Evolutionary conservation across 2,888 invertebrate genomes (phyloP).

Genomic region (Xestia sexstrigata): DNA sequence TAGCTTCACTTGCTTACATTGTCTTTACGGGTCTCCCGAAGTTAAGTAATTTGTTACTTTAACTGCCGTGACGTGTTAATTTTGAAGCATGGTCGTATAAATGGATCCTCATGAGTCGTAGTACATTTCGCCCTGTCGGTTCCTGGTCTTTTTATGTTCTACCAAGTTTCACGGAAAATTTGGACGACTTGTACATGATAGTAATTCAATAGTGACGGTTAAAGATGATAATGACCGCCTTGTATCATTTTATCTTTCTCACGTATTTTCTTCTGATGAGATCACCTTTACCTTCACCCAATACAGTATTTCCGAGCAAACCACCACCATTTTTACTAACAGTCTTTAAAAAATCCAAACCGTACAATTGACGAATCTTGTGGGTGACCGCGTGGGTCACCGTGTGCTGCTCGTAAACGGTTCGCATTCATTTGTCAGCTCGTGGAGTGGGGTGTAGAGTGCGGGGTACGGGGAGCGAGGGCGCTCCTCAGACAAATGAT

Average conservation of each 20-base stretch:
- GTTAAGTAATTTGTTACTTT: too few relatives aligned
- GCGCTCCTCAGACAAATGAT: constrained; percentile 60
- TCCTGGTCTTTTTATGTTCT: too few relatives aligned
- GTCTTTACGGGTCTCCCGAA: neutral
- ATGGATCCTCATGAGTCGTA: too few relatives aligned
- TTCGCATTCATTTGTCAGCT: constrained; percentile 25
- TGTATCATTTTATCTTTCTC: too few relatives aligned
- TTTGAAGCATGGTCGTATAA: too few relatives aligned
- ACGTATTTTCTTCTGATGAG: neutral
- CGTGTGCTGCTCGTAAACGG: neutral
- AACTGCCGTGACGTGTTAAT: too few relatives aligned
- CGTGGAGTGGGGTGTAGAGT: neutral
- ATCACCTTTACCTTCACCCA: neutral
- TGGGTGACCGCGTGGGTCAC: neutral
- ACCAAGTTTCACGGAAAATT: too few relatives aligned
- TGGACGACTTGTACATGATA: too few relatives aligned
- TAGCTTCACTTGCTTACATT: neutral
- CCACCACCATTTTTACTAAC: neutral
- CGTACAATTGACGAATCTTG: neutral
- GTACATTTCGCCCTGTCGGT: too few relatives aligned
- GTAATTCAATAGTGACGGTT: too few relatives aligned
- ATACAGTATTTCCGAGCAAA: neutral
- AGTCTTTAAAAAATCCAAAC: neutral
- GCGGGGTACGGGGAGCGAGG: neutral
- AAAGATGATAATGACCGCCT: too few relatives aligned